Evolutionary conservation across 2,113 vertebrate species (phyloP).

Genomic region (Tachysurus vachellii): DNA sequence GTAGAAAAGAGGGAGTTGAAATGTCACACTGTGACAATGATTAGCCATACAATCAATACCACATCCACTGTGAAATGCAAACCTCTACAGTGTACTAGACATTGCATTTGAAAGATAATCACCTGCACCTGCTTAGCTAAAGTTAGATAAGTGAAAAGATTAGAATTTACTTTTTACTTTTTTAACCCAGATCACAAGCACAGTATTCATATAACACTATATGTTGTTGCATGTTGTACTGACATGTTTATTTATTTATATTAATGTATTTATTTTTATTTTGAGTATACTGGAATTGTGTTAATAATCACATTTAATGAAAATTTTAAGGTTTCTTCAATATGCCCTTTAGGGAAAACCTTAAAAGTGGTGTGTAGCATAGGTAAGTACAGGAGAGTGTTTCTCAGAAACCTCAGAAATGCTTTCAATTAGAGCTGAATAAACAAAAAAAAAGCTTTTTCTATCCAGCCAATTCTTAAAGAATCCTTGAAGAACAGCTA

Average conservation of each 20-base stretch:
- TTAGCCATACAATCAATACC: neutral
- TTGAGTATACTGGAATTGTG: neutral
- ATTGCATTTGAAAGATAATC: neutral
- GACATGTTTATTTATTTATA: neutral
- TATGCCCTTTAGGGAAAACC: neutral
- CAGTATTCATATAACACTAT: neutral
- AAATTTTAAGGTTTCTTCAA: neutral
- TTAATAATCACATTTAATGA: neutral
- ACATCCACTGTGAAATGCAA: neutral
- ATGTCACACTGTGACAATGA: neutral
- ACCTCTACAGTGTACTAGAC: neutral
- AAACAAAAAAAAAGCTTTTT: neutral
- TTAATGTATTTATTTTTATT: neutral
- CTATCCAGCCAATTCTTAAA: neutral
- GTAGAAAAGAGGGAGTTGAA: conserved; percentile 26
- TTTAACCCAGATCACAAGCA: neutral
- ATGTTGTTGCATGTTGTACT: neutral
- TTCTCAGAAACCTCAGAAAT: neutral
- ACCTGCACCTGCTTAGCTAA: neutral
- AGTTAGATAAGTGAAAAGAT: neutral
- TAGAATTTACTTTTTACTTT: neutral
- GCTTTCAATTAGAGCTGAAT: neutral
- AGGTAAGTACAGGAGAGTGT: neutral
- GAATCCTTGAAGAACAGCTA: neutral
- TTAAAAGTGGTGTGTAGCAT: neutral